A percentile compares a stretch with the other conserved stretches of the same genome.
These are phyloP conservation scores for Phallusia fumigata DNA, from an alignment of 23 tunicate genomes.

Conservation along the genomic window DNA sequence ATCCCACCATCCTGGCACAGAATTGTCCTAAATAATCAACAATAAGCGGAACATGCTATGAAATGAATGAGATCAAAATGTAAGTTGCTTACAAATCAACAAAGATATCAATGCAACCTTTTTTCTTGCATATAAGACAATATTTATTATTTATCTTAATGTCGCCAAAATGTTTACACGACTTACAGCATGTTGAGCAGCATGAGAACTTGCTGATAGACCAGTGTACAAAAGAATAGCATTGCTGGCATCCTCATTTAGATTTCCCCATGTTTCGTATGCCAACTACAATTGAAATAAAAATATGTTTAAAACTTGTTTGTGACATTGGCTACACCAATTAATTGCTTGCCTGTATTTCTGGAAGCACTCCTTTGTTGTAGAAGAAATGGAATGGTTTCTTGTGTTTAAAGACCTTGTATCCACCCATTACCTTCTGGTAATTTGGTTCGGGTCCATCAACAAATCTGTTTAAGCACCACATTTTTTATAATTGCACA, in stretches of 20 bases:
- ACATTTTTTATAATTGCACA: no score
- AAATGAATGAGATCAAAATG: no score
- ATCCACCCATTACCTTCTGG: conserved; percentile 54
- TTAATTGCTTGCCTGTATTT: conserved; percentile 34
- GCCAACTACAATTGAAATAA: conserved; percentile 45
- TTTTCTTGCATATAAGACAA: no score
- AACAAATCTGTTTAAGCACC: conserved; percentile 41
- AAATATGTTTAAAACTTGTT: background rate
- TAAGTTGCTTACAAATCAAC: no score
- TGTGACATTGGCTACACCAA: background rate
- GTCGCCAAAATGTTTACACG: no score
- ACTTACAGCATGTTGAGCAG: conserved; percentile 68
- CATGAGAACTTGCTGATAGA: conserved; percentile 93
- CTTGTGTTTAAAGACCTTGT: conserved; percentile 41
- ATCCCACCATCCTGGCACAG: conserved; percentile 92
- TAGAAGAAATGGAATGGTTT: conserved; percentile 67
- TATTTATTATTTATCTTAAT: no score
- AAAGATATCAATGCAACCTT: no score
- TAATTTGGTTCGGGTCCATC: conserved; percentile 93
- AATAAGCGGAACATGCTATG: no score
- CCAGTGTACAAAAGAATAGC: conserved; percentile 89
- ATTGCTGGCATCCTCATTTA: conserved; percentile 66
- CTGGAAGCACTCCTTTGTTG: conserved; percentile 78
- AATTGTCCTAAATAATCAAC: conserved; percentile 55
- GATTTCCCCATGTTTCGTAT: conserved; percentile 96